Evolutionary conservation across 2,113 vertebrate genomes (phyloP).

Genomic region (Heterocephalus glaber): DNA sequence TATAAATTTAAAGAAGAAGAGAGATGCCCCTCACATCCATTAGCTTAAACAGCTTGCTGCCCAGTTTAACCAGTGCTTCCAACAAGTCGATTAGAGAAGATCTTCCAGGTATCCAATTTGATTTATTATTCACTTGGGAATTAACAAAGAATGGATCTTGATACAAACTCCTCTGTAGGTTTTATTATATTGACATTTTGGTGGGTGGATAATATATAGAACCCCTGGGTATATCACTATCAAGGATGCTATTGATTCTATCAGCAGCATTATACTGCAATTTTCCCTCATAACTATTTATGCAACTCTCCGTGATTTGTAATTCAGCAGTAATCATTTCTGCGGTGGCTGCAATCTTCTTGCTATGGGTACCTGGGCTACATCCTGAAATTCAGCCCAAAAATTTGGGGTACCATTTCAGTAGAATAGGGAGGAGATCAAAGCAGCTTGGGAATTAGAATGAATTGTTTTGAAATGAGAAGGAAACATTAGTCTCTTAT

Average conservation of each 20-base stretch:
- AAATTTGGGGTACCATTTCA: conserved; percentile 28
- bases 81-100: conserved; percentile 59
- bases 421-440: conserved; percentile 56
- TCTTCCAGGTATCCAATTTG: conserved; percentile 63
- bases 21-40: conserved; percentile 67
- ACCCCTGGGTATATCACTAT: conserved; percentile 67
- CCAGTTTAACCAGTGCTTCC: conserved; percentile 46
- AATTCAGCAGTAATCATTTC: conserved; percentile 68
- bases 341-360: conserved; percentile 22
- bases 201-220: conserved; percentile 73
- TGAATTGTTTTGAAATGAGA: conserved; percentile 68
- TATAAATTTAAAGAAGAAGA: conserved; percentile 17
- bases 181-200: conserved; percentile 72
- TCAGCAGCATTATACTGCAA: conserved; percentile 71
- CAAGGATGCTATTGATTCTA: conserved; percentile 76
- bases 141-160: conserved; percentile 65
- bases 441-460: conserved; percentile 59
- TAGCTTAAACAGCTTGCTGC: conserved; percentile 65
- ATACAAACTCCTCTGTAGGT: conserved; percentile 67
- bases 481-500: conserved; percentile 69
- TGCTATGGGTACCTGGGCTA: background rate
- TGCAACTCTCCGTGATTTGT: conserved; percentile 65
- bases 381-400: conserved; percentile 31
- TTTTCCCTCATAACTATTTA: conserved; percentile 79
- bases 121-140: conserved; percentile 73